phyloP scores from a whole-genome alignment of 2,797 vertebrate genomes.

The Macroramphosus scolopax region DNA sequence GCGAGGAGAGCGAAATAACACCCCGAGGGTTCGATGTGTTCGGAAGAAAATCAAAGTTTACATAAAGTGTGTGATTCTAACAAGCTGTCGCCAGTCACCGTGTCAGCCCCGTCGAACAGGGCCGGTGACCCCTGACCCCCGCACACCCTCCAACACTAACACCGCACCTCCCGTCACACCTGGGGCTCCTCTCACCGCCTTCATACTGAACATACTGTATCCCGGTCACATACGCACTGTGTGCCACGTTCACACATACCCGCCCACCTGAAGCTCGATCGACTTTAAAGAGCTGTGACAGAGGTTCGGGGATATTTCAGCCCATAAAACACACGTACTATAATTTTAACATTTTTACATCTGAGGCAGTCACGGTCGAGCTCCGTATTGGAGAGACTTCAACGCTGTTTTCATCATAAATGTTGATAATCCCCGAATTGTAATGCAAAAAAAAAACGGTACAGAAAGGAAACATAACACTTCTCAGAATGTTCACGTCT shows the following conservation, averaged over 20 bases:
- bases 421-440: neutral
- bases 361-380: too few species aligned
- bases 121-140: slow-evolving; percentile 23
- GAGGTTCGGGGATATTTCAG: neutral
- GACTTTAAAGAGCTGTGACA: neutral
- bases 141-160: slow-evolving; percentile 29
- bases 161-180: slow-evolving; percentile 30
- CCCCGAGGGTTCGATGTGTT: slow-evolving; percentile 20
- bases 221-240: neutral
- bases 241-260: neutral
- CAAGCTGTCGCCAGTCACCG: slow-evolving; percentile 46
- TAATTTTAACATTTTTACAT: too few species aligned
- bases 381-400: too few species aligned
- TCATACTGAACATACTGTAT: slow-evolving; percentile 12
- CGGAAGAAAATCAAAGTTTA: slow-evolving; percentile 22
- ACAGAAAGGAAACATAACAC: neutral
- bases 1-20: slow-evolving; percentile 32
- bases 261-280: neutral
- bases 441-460: neutral
- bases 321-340: neutral
- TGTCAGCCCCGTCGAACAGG: slow-evolving; percentile 7
- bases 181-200: slow-evolving; percentile 23
- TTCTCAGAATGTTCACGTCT: neutral
- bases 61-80: slow-evolving; percentile 37
- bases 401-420: neutral